Base-by-base conservation (phyloP, 2,113 vertebrate species). In the Oostethus manadensis region DNA sequence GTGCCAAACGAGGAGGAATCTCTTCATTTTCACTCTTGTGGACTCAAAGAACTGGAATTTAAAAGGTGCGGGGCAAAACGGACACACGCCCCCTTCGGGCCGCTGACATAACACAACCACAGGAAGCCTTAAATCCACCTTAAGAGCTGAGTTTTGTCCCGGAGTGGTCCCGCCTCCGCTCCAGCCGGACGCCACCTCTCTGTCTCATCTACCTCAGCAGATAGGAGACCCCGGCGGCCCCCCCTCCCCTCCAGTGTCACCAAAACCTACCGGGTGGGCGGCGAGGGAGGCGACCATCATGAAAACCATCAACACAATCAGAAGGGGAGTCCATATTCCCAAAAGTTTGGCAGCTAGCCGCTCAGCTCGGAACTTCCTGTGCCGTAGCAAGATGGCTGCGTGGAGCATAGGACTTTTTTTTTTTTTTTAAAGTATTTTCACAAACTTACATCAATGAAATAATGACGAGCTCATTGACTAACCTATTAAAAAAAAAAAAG, bases 1-100 rank as follows among this genome's bases (percentile, higher is more conserved):
- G 93, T 96, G 93, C 94, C 93, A 94, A 94, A 94, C 86, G 86
- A 86, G 90, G 90, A 91, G 74, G 61, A 77, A 77, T 58, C 14
- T 75, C 58, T 60, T 74, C 35, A 43, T 56, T 83, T 79, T 77
- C 58, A 51, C 11, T 18, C 10, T 9, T 48, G 38, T 42, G 38
- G 38, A 42, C 38, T 42, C 13, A 40, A 60, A 74, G 58, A 76
- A 71, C 58, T 66, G 72, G 71, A 57, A 44, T 8, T 47, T 17
- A 21, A 53, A 58, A 55, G 20, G 54, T 73, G 64, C 67, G 42
- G 22, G 9, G 56, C 57, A 1, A 6, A 60, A 46, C 60, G 73
- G 73, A 56, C 71, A 70, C 10, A 70, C 56, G 43, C 46, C 60
- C 62, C 64, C 60, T 58, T 47, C 23, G 76, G 68, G 72, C 75